Conservation (phyloP, 2,888 invertebrate species). For the Drosophila siamana region DNA sequence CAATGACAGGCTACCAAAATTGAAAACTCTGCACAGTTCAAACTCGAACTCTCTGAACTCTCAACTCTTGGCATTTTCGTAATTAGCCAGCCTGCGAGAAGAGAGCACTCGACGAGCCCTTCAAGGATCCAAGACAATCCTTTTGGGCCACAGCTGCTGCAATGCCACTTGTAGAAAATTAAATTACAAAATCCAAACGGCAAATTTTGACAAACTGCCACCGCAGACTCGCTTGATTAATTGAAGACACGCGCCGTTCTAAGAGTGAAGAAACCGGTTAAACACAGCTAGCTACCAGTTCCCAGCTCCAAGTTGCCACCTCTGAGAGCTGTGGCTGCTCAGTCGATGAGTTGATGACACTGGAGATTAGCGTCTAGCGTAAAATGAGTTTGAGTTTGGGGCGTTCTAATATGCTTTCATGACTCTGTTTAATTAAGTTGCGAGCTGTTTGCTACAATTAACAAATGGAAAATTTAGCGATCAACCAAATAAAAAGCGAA, state of each 20-base stretch:
- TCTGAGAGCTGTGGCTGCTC: not conserved
- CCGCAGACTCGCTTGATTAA: constrained; percentile 70
- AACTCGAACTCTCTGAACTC: not conserved
- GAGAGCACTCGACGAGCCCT: constrained; percentile 5
- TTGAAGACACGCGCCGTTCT: constrained; percentile 77
- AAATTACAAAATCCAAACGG: constrained; percentile 46
- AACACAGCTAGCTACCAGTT: constrained; percentile 36
- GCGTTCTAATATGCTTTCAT: constrained; percentile 29
- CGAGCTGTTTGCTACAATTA: constrained; percentile 34
- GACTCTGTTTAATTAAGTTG: constrained; percentile 61
- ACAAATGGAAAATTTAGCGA: constrained; percentile 15
- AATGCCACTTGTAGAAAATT: constrained; percentile 58
- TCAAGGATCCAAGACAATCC: constrained; percentile 40
- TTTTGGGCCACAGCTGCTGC: constrained; percentile 42
- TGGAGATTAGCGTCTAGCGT: constrained; percentile 50
- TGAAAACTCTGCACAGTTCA: constrained; percentile 34
- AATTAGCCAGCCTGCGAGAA: constrained; percentile 54
- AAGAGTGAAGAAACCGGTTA: constrained; percentile 64
- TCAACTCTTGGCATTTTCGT: constrained; percentile 17
- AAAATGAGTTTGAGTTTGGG: constrained; percentile 15
- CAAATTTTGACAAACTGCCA: constrained; percentile 28
- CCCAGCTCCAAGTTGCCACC: not conserved
- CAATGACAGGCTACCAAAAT: constrained; percentile 49
- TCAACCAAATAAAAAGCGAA: constrained; percentile 43
- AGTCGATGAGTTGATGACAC: constrained; percentile 46